Percentiles rank a stretch among this genome's conserved stretches.
Evolutionary conservation across 2,888 invertebrate species (phyloP).

Genomic region (Galerucella nymphaeae): DNA sequence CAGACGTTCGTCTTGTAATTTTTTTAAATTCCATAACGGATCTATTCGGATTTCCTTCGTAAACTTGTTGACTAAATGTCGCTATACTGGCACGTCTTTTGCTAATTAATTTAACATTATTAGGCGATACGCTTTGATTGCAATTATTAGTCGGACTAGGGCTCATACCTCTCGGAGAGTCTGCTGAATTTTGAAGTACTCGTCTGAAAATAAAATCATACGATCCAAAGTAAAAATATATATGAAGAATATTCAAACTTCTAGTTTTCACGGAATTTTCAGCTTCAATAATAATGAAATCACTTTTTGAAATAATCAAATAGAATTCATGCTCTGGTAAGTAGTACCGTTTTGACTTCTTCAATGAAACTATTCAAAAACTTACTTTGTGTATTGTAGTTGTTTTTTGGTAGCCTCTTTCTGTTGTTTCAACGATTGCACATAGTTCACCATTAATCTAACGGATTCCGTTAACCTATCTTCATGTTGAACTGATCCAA

Average conservation of each 20-base stretch:
- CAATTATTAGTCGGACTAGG: slow-evolving; percentile 34
- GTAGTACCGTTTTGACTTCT: background rate
- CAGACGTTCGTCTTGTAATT: slow-evolving; percentile 59
- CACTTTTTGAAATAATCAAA: no score
- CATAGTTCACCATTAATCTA: slow-evolving; percentile 69
- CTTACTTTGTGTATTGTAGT: slow-evolving; percentile 69
- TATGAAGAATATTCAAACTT: background rate
- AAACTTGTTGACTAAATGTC: slow-evolving; percentile 64
- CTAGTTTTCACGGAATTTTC: no score
- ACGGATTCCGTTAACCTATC: slow-evolving; percentile 69
- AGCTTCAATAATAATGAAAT: no score
- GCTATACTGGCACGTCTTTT: slow-evolving; percentile 69
- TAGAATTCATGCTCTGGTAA: no score
- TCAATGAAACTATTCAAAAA: slow-evolving; percentile 25
- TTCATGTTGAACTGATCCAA: slow-evolving; percentile 72
- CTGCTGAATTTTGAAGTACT: slow-evolving; percentile 57
- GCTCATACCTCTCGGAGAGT: slow-evolving; percentile 39
- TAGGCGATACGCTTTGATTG: slow-evolving; percentile 34
- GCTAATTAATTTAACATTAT: slow-evolving; percentile 57
- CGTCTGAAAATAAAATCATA: slow-evolving; percentile 52
- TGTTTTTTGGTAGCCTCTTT: slow-evolving; percentile 69
- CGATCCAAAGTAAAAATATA: background rate
- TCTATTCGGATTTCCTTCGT: slow-evolving; percentile 29
- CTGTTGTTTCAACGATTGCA: slow-evolving; percentile 69
- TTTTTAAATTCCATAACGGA: slow-evolving; percentile 46